These are phyloP conservation scores for Phylloscopus trochilus DNA, from an alignment of 2,113 vertebrate genomes.

Conservation along the genomic window DNA sequence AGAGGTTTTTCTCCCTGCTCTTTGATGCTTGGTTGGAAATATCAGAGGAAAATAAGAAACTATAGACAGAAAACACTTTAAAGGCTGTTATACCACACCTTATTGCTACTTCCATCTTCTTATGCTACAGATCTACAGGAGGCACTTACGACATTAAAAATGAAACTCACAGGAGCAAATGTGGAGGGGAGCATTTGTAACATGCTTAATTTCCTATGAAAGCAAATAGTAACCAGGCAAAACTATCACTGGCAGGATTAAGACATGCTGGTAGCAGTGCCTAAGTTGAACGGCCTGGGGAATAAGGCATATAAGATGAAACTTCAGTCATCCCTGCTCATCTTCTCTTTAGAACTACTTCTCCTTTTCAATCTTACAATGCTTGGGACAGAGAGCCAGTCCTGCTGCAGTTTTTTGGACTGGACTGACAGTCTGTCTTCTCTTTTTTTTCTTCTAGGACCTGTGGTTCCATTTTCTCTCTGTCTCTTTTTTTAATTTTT, in stretches of 20 bases:
- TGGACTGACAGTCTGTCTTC: not conserved
- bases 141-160: not conserved
- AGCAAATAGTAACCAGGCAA: not conserved
- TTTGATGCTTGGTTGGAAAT: conserved; percentile 4
- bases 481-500: not conserved
- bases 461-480: not conserved
- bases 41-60: not conserved
- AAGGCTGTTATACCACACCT: not conserved
- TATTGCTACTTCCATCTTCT: not conserved
- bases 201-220: conserved; percentile 4
- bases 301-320: not conserved
- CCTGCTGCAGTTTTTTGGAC: not conserved
- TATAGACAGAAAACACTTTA: conserved; percentile 30
- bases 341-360: not conserved
- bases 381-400: not conserved
- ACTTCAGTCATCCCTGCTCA: not conserved
- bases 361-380: not conserved
- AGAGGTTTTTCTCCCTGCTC: not conserved
- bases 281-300: not conserved
- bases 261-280: not conserved
- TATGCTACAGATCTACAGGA: not conserved
- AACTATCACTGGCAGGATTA: not conserved
- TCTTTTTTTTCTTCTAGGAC: not conserved
- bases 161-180: not conserved
- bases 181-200: not conserved